Percentiles rank a stretch among this genome's conserved stretches.
Conservation (phyloP, 2,888 invertebrate species). For the Bursaphelenchus okinawaensis region DNA sequence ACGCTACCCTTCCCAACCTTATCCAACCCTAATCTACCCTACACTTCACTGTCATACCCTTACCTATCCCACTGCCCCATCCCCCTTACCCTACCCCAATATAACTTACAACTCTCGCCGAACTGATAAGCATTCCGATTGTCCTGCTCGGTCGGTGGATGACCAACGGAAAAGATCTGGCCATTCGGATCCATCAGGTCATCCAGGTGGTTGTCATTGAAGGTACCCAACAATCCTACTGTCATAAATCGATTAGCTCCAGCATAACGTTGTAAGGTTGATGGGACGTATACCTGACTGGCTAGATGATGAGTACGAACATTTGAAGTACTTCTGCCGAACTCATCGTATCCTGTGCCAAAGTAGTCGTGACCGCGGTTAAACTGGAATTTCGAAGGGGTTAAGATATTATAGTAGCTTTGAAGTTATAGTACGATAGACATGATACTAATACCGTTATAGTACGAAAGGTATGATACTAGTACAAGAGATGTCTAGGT, state of each 20-base stretch:
- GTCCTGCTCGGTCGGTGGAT: conserved; percentile 31
- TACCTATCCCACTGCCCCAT: too few relatives aligned
- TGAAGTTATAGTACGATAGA: too few relatives aligned
- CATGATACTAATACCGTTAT: not conserved
- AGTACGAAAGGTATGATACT: not conserved
- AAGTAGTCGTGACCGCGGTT: conserved; percentile 32
- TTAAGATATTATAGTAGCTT: not conserved
- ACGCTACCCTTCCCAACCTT: too few relatives aligned
- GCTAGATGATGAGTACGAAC: conserved; percentile 18
- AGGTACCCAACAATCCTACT: conserved; percentile 46
- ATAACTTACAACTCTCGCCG: conserved; percentile 18
- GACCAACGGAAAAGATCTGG: conserved; percentile 13
- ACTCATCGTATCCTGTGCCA: conserved; percentile 32
- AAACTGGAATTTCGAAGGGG: conserved; percentile 20
- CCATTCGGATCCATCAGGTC: conserved; percentile 41
- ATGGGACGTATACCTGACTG: conserved; percentile 21
- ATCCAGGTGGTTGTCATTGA: conserved; percentile 51
- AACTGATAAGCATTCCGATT: conserved; percentile 31
- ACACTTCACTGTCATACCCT: too few relatives aligned
- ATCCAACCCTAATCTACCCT: too few relatives aligned
- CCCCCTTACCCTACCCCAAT: not conserved
- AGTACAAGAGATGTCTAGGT: too few relatives aligned
- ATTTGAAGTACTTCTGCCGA: conserved; percentile 26
- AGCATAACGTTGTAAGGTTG: conserved; percentile 32
- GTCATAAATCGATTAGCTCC: conserved; percentile 37